Evolutionary conservation across 1,140 invertebrate genomes (phyloP), one percentile per base, ranked within the genome.

Genomic region (Drosophila carrolli): DNA sequence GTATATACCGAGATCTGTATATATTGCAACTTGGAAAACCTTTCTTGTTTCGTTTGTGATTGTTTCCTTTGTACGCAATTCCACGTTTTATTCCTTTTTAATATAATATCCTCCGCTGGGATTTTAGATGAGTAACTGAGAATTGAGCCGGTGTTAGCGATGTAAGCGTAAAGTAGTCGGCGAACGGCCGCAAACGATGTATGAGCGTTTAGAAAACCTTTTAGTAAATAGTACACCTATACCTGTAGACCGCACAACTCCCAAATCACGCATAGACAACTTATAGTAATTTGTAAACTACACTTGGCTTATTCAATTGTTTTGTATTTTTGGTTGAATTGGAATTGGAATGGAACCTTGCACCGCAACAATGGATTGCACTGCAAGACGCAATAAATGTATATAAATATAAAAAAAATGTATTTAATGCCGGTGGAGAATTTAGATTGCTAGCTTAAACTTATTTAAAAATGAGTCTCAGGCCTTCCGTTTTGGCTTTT

Each of bases 401-500:
- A 86, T 81, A 83, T 43, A 82, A 68, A 70, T 54, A 81, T 55
- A 66, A 65, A 41, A 65, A 47, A 50, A 51, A 51, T 57, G 35
- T 10, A 27, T 16, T 48, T 29, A 27, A 37, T 37, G 27, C 27
- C 27, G 27, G 16, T 9, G 14, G 29, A 11, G 0, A 5, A 14
- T 23, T 14, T 16, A 2, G 5, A 67, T 13, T 19, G 10, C 46
- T 66, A 40, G n/a, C 10, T 11, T 63, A 29, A 8, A 16, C 32
- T 35, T 1, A 11, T 16, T n/a, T 13, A 23, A 23, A 35, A 44
- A 11, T 1, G 5, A 1, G 5, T 13, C 6, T 66, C 50, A 90
- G 43, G 81, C 44, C 56, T 92, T 92, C 23, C 91, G 78, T 35
- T 92, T 92, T 5, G 91, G 91, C 58, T 90, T 92, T 78, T 92